Conservation (phyloP, 2,888 invertebrate genomes). For the Lasioglossum villosulum region DNA sequence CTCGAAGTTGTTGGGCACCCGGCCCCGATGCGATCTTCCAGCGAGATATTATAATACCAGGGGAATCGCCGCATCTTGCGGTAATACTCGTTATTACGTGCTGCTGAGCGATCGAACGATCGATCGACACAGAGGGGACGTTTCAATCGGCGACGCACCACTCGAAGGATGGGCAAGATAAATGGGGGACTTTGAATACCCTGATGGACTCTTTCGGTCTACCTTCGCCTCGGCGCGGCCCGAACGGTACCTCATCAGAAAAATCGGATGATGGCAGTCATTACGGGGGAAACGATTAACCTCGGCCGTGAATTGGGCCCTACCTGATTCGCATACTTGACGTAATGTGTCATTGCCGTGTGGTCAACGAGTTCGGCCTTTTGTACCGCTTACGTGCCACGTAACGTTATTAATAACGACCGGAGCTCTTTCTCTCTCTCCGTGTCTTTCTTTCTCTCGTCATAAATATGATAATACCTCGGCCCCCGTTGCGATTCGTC, state of each 20-base stretch:
- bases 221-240: conserved; percentile 11
- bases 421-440: background rate
- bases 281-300: conserved; percentile 35
- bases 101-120: conserved; percentile 69
- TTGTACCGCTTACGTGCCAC: background rate
- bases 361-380: conserved; percentile 6
- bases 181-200: conserved; percentile 38
- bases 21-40: conserved; percentile 62
- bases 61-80: conserved; percentile 69
- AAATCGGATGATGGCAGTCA: conserved; percentile 30
- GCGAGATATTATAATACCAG: conserved; percentile 69
- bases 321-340: conserved; percentile 16
- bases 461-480: conserved; percentile 1
- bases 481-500: background rate
- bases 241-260: conserved; percentile 31
- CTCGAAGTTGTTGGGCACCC: conserved; percentile 54
- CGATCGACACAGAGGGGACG: conserved; percentile 71
- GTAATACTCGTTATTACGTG: conserved; percentile 76
- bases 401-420: conserved; percentile 4
- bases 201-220: conserved; percentile 35
- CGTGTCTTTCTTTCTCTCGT: background rate
- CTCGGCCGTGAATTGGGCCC: conserved; percentile 8
- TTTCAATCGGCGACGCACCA: conserved; percentile 71
- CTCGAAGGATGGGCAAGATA: conserved; percentile 34
- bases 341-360: conserved; percentile 9